A percentile compares a stretch with the other conserved stretches of the same genome.
Conservation (phyloP, 2,888 invertebrate genomes). For the Amblyteles armatorius region DNA sequence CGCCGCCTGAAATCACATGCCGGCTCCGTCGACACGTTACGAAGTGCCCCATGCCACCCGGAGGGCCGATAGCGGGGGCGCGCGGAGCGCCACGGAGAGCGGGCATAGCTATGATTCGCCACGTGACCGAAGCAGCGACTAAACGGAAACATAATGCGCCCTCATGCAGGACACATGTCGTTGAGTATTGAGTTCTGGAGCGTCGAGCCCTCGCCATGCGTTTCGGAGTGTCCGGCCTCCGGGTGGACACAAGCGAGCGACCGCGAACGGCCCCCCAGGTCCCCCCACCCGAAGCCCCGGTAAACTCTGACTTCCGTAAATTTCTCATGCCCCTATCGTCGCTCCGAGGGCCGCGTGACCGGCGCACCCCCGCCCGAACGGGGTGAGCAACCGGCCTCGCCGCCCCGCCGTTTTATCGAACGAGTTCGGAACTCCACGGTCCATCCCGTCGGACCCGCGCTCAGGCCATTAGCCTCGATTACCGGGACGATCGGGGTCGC, state of each 20-base stretch:
- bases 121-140: slow-evolving; percentile 62
- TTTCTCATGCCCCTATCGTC: slow-evolving; percentile 69
- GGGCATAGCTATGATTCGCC: slow-evolving; percentile 60
- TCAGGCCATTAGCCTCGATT: slow-evolving; percentile 59
- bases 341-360: slow-evolving; percentile 44
- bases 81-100: not conserved
- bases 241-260: slow-evolving; percentile 14
- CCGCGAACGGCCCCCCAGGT: not conserved
- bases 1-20: slow-evolving; percentile 59
- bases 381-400: slow-evolving; percentile 13
- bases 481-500: slow-evolving; percentile 55
- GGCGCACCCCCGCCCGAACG: slow-evolving; percentile 32
- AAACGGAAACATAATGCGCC: slow-evolving; percentile 70
- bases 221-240: slow-evolving; percentile 55
- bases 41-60: not conserved
- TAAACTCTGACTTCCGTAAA: slow-evolving; percentile 68
- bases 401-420: slow-evolving; percentile 46
- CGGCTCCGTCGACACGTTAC: slow-evolving; percentile 54
- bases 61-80: not conserved
- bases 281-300: not conserved
- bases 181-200: slow-evolving; percentile 4
- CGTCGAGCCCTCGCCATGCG: slow-evolving; percentile 16
- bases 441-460: not conserved
- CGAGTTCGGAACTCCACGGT: slow-evolving; percentile 10
- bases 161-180: slow-evolving; percentile 67